Base-by-base conservation (phyloP, 2,797 vertebrate species). In the Karalla daura region DNA sequence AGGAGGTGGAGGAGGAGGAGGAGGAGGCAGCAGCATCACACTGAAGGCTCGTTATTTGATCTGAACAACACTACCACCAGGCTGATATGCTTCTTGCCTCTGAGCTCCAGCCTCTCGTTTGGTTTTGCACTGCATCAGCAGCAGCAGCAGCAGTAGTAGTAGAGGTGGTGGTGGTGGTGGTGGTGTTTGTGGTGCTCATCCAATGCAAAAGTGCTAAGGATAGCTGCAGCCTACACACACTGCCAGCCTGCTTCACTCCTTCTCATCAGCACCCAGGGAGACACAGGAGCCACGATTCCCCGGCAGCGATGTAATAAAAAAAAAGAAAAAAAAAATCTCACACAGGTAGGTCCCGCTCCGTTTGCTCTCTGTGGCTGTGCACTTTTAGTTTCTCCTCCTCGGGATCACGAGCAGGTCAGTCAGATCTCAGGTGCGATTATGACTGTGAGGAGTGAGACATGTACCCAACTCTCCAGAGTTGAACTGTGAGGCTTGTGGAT, bases 171-270 rank as follows among this genome's bases (percentile, higher is more conserved):
- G 52, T 20, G 28, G 20, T 10, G 18, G 60, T 18, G 43, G 56
- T 46, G 27, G 20, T 37, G 54, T 36, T 1, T 41, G 60, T 23
- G 86, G 62, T 70, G 86, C 83, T 84, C 63, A 62, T 78, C 74
- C 81, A 83, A 67, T 78, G 81, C 83, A 61, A 74, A 79, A 78
- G 82, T 76, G 82, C 83, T 81, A 55, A 81, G 85, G 85, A 85
- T 76, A 86, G 83, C 90, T 87, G 81, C 86, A 89, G 84, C 87
- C 87, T 86, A 73, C 88, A 88, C 90, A 87, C 86, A 81, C 73
- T 55, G 75, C 53, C 39, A 86, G 74, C 74, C 78, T 74, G 81
- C 86, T 74, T 75, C 80, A 76, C 81, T 75, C 41, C 61, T 86
- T 79, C 72, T 68, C 60, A 86, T 83, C 89, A 65, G 64, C 83